Conservation (phyloP, 2,797 vertebrate species). For the Anabacerthia variegaticeps region DNA sequence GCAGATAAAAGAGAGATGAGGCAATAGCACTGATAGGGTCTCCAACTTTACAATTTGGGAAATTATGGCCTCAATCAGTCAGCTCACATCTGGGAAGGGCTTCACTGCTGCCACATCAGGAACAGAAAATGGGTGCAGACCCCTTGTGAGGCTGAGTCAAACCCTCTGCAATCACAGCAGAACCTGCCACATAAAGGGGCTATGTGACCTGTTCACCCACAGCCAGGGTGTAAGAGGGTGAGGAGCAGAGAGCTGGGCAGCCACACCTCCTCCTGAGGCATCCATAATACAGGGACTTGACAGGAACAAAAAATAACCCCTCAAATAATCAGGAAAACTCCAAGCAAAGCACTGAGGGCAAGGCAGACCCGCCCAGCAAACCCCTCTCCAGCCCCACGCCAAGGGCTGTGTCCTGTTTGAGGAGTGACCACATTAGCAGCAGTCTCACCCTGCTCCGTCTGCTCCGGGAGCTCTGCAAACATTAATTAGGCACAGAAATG, state of each 20-base stretch:
- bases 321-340: neutral
- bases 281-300: neutral
- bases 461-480: neutral
- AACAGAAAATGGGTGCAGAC: neutral
- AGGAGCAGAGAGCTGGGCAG: neutral
- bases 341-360: rapidly evolving
- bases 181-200: neutral
- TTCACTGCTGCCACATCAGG: neutral
- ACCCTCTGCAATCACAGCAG: neutral
- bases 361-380: neutral
- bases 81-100: neutral
- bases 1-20: neutral
- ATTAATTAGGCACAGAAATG: neutral
- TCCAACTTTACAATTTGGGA: neutral
- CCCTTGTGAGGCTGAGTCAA: neutral
- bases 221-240: neutral
- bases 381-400: neutral
- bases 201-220: rapidly evolving
- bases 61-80: neutral
- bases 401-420: neutral
- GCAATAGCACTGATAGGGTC: neutral
- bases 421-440: neutral
- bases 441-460: neutral
- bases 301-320: rapidly evolving
- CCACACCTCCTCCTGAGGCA: neutral